Evolutionary conservation across 2,113 vertebrate species (phyloP), one percentile per base, ranked within the genome.

Genomic region (Paraplagusia blochii): DNA sequence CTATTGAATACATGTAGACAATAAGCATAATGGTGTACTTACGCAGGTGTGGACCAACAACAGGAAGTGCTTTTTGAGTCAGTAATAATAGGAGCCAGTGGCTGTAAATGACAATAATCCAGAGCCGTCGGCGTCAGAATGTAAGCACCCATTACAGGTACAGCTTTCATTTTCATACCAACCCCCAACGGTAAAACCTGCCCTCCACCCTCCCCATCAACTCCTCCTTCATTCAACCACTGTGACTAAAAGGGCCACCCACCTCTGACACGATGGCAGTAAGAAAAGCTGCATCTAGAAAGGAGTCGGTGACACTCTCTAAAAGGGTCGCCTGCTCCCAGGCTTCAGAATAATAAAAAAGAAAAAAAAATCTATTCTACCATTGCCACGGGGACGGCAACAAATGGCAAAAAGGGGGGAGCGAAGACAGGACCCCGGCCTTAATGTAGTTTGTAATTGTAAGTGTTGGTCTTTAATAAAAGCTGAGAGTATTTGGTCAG

Each of bases 391-490:
- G 66, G 75, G 74, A 80, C 71, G 52, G 52, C 61, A 55, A 77
- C 4, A 55, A 65, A 82, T 69, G 53, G 67, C 8, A 29, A 68
- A 64, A 46, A 53, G 43, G 59, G 59, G 53, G 72, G 53, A 63
- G 57, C 60, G 61, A 71, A 79, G 81, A 82, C 65, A 79, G 77
- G 67, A 82, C 73, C 74, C 64, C 39, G 3, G 79, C 76, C 81
- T 84, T 90, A 90, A 87, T 88, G 85, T 85, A 86, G 86, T 87
- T 86, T 86, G 83, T 87, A 86, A 88, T 87, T 88, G 87, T 88
- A 88, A 90, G 86, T 89, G 88, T 88, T 87, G 85, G 82, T 88
- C 87, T 88, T 87, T 87, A 86, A 86, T 88, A 88, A 86, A 90
- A 88, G 81, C 83, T 77, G 69, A 78, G 83, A 78, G 82, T 88